Evolutionary conservation across 1,140 invertebrate species (phyloP), one percentile per base, ranked within the genome.

Genomic region (Physella acuta): DNA sequence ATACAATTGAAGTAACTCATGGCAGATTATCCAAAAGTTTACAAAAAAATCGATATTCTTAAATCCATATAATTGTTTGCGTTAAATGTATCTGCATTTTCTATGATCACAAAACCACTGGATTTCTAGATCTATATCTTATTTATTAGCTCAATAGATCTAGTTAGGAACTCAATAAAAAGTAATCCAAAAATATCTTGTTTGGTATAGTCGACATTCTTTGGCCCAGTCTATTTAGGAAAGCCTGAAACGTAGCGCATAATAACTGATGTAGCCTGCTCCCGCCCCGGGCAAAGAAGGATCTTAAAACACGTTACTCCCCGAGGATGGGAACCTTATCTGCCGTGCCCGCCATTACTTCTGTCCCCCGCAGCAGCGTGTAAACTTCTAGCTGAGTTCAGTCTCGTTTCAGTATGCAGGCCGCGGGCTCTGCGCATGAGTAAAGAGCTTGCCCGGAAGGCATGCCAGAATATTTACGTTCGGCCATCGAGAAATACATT

Each of bases 381-480:
- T 66, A 66, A 66, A 66, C 64, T 66, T 56, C 53, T 66, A 55
- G 64, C 3, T 31, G 49, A 34, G 51, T 56, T 36, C 30, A 56
- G 52, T 33, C 34, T 66, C 64, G 64, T 66, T 66, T 55, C 52
- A 44, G 53, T 33, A 66, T 66, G 28, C 53, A 56, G 31, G 20
- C 64, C 53, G 26, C 34, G 36, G 64, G 64, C 64, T 56, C 16
- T 56, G 53, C 64, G 64, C 64, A 66, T 31, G 64, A 51, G 64
- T 52, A 39, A 5, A 34, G 64, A 17, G 24, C 31, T 14, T 56
- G 24, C 20, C 64, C 53, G 51, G 51, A 66, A 52, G 64, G 52
- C 52, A 66, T 66, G 64, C 64, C 64, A 66, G 53, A 56, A 66
- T 66, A 66, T 66, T 66, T 66, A 56, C 64, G 64, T 56, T 26